These are phyloP conservation scores for Epsilonema sp. DNA, from an alignment of 2,888 invertebrate genomes.

Conservation along the genomic window DNA sequence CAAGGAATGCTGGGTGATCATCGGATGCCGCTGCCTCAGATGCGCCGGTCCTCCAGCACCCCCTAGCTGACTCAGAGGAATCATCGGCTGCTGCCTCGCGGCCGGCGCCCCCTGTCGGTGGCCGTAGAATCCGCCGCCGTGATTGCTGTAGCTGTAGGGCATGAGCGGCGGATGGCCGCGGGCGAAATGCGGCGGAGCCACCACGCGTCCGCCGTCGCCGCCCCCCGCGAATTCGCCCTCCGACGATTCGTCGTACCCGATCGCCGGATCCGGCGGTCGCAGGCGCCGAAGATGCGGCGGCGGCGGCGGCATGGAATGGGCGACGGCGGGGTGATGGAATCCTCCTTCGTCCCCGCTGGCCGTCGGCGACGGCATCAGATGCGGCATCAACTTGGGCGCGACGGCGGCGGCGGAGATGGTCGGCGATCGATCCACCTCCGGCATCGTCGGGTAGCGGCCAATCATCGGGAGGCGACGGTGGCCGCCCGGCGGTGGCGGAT, in stretches of 20 bases:
- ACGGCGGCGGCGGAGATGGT: background rate
- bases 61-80: no score
- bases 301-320: background rate
- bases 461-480: no score
- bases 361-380: background rate
- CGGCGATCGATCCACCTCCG: background rate
- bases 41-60: background rate
- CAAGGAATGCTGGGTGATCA: background rate
- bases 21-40: background rate
- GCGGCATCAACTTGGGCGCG: background rate
- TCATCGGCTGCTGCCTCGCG: no score
- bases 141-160: no score
- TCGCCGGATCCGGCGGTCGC: background rate
- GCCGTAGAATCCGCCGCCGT: background rate
- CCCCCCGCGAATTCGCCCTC: background rate
- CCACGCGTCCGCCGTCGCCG: background rate
- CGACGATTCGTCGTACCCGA: constrained; percentile 8
- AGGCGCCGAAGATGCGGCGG: background rate
- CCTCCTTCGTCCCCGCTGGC: no score
- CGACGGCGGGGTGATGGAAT: background rate
- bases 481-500: no score
- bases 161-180: no score
- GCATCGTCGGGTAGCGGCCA: background rate
- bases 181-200: background rate
- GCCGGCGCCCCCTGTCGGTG: background rate